A percentile compares a stretch with the other conserved stretches of the same genome.
Conservation (phyloP, 1,140 invertebrate species). For the Homarus americanus region DNA sequence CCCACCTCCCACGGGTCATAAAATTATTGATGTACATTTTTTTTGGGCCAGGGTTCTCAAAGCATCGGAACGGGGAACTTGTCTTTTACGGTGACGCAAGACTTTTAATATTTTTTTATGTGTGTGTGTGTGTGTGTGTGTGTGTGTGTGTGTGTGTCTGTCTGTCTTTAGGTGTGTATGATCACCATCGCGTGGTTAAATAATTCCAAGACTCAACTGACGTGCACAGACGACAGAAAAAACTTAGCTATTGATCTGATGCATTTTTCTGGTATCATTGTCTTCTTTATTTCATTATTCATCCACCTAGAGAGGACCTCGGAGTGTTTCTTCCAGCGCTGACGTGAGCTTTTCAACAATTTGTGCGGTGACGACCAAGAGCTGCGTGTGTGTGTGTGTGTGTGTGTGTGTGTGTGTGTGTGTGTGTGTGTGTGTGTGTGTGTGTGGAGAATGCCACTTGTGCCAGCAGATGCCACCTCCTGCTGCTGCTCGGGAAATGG, state of each 20-base stretch:
- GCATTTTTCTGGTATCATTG: constrained; percentile 19
- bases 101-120: no score
- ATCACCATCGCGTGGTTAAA: no score
- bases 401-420: constrained; percentile 16
- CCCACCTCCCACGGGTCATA: constrained; percentile 61
- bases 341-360: neutral
- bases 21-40: constrained; percentile 69
- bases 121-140: no score
- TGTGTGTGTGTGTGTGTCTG: no score
- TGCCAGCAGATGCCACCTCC: no score
- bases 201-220: no score
- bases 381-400: neutral
- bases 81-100: no score
- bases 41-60: neutral
- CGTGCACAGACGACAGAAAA: neutral
- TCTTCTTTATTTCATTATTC: neutral
- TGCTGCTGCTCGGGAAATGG: no score
- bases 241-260: constrained; percentile 20
- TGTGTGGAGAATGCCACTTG: no score
- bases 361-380: neutral
- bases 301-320: neutral
- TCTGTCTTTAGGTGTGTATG: no score
- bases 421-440: constrained; percentile 19
- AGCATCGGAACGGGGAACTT: no score
- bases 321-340: neutral